Evolutionary conservation across 2,113 vertebrate genomes (phyloP).

Genomic region (Crotalus horridus): DNA sequence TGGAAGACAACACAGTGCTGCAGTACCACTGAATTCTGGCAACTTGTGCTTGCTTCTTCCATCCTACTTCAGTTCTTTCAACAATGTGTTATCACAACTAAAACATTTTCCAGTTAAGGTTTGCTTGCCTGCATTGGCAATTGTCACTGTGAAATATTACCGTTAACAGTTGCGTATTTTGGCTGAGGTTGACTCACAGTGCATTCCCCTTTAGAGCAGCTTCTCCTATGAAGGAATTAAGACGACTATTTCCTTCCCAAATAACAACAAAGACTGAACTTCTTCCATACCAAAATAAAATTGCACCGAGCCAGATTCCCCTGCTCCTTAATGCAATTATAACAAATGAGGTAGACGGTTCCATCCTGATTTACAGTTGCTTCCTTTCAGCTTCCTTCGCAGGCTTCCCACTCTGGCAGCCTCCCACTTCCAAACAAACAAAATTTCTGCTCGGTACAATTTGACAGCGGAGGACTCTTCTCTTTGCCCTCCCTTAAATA

Average conservation of each 20-base stretch:
- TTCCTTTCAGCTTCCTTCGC: conserved; percentile 59
- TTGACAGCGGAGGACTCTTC: background rate
- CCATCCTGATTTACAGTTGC: background rate
- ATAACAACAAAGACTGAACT: background rate
- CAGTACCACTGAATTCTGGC: background rate
- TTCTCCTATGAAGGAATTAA: background rate
- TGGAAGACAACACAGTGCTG: background rate
- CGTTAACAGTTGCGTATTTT: background rate
- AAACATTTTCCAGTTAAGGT: background rate
- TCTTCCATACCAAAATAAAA: background rate
- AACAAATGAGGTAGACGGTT: conserved; percentile 8
- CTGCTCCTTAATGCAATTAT: background rate
- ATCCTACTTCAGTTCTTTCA: background rate
- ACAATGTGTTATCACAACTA: background rate
- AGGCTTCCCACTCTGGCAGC: conserved; percentile 42
- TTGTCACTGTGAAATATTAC: background rate
- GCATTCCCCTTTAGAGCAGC: background rate
- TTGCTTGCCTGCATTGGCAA: background rate
- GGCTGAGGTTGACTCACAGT: background rate
- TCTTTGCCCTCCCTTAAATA: conserved; percentile 68
- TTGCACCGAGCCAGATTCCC: background rate
- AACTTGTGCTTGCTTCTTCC: background rate
- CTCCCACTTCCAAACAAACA: conserved; percentile 37
- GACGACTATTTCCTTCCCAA: background rate
- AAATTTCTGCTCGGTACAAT: conserved; percentile 10